A percentile compares a stretch with the other conserved stretches of the same genome.
phyloP scores from a whole-genome alignment of 2,113 vertebrate genomes.

The Scatophagus argus region DNA sequence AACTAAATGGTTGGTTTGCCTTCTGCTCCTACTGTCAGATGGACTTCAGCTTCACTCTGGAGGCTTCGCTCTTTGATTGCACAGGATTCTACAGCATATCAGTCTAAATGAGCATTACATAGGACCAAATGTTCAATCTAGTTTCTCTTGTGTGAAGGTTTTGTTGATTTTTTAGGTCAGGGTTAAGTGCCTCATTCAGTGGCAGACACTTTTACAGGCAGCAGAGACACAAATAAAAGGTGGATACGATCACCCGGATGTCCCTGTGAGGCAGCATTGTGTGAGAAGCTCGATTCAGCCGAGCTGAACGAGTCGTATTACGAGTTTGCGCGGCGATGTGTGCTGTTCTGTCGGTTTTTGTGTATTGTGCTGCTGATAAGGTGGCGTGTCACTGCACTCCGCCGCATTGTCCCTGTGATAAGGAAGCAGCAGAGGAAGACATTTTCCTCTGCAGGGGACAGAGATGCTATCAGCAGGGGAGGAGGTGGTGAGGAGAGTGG shows the following conservation, averaged over 20 bases:
- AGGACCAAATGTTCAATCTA: neutral
- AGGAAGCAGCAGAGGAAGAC: constrained; percentile 55
- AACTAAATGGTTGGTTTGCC: no score
- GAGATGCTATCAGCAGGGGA: constrained; percentile 57
- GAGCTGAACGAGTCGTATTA: constrained; percentile 51
- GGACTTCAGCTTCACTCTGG: no score
- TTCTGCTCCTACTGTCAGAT: no score
- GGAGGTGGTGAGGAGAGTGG: constrained; percentile 1
- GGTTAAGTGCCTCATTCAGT: constrained; percentile 39
- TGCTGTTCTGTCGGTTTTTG: constrained; percentile 49
- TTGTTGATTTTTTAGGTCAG: constrained; percentile 11
- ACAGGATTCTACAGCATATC: no score
- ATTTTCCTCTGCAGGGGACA: constrained; percentile 46
- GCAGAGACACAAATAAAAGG: constrained; percentile 19
- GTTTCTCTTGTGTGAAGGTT: neutral
- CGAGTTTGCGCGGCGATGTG: constrained; percentile 20
- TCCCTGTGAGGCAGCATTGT: constrained; percentile 21
- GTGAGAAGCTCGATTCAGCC: constrained; percentile 6
- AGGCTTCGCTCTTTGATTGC: no score
- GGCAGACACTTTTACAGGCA: neutral
- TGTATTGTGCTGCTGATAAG: constrained; percentile 57
- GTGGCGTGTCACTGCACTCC: constrained; percentile 43
- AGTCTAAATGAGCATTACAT: neutral
- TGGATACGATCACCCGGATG: constrained; percentile 12
- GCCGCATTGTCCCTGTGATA: constrained; percentile 63